These are phyloP conservation scores for Chrysaora quinquecirrha DNA, from an alignment of 30 jellyfish, hydroid and myxozoan species.

Conservation along the genomic window DNA sequence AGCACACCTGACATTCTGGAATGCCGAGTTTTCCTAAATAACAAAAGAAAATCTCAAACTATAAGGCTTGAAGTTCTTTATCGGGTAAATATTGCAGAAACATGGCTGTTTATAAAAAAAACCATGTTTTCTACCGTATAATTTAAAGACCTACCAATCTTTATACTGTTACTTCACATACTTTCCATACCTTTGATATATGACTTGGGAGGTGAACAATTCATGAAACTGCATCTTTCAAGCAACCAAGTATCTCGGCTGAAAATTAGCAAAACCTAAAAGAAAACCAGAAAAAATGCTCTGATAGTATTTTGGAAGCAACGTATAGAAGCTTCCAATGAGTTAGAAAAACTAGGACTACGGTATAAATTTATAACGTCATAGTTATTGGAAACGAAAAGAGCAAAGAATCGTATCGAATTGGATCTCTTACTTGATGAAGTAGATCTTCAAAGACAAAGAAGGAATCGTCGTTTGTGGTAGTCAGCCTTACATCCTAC, in stretches of 20 bases:
- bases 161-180: no score
- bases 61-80: no score
- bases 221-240: slow-evolving; percentile 55
- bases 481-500: slow-evolving; percentile 89
- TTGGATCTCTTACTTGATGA: slow-evolving; percentile 62
- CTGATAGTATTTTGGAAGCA: no score
- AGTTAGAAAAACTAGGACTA: no score
- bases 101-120: no score
- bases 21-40: slow-evolving; percentile 73
- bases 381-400: no score
- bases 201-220: slow-evolving; percentile 84
- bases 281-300: background rate
- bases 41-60: no score
- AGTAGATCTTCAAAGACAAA: slow-evolving; percentile 94
- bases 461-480: slow-evolving; percentile 89
- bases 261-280: slow-evolving; percentile 75
- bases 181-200: slow-evolving; percentile 62
- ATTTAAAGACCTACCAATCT: no score
- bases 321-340: no score
- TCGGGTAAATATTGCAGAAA: no score
- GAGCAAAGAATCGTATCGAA: background rate
- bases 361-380: no score
- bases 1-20: slow-evolving; percentile 68
- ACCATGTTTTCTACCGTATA: no score
- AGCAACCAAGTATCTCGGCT: slow-evolving; percentile 87